Percentiles rank a stretch among this genome's conserved stretches.
Evolutionary conservation across 2,113 vertebrate species (phyloP).

Genomic region (Pteruthius melanotis): DNA sequence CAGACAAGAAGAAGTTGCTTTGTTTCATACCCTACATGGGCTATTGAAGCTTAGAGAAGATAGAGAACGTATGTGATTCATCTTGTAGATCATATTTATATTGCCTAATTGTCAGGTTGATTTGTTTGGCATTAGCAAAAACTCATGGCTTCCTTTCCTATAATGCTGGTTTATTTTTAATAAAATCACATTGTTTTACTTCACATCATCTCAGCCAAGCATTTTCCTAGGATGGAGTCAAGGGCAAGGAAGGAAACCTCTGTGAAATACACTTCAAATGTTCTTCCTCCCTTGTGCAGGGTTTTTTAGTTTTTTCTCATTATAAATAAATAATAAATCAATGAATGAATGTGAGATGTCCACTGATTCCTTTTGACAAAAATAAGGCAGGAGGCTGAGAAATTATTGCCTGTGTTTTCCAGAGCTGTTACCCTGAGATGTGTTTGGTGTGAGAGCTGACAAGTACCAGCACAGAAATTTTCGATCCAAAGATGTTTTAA

Average conservation of each 20-base stretch:
- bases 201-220: background rate
- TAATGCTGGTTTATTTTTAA: slow-evolving; percentile 42
- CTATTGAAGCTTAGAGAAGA: background rate
- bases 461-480: background rate
- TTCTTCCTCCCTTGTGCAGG: background rate
- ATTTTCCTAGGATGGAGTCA: background rate
- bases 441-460: background rate
- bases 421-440: background rate
- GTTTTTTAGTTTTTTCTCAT: background rate
- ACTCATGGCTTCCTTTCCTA: background rate
- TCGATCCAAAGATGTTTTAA: background rate
- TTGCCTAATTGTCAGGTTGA: slow-evolving; percentile 29
- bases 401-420: background rate
- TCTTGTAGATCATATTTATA: slow-evolving; percentile 41
- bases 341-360: background rate
- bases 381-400: background rate
- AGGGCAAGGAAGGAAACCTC: background rate
- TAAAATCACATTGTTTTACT: background rate
- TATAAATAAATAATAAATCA: background rate
- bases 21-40: background rate
- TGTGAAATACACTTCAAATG: slow-evolving; percentile 16
- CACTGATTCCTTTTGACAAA: background rate
- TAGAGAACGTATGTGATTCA: slow-evolving; percentile 29
- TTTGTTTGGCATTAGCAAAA: slow-evolving; percentile 50
- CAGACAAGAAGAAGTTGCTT: background rate